phyloP scores from a whole-genome alignment of 2,797 vertebrate species.

The Pangasius mekongensis region DNA sequence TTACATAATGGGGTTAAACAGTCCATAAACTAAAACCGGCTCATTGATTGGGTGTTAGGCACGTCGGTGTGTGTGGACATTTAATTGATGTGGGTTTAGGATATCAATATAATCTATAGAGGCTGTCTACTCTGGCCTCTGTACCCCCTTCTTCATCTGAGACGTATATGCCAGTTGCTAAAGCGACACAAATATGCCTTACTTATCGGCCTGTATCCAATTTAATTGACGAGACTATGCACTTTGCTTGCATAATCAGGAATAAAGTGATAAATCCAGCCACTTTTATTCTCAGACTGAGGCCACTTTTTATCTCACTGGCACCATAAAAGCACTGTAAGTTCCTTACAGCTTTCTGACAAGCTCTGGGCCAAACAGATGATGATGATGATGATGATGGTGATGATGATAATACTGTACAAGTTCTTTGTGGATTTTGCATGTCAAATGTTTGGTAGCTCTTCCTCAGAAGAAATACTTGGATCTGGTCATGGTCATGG shows the following conservation, averaged over 20 bases:
- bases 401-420: background rate
- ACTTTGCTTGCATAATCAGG: slow-evolving; percentile 40
- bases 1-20: slow-evolving; percentile 15
- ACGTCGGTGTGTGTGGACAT: slow-evolving; percentile 9
- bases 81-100: slow-evolving; percentile 42
- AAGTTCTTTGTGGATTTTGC: background rate
- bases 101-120: slow-evolving; percentile 20
- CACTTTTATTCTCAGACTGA: slow-evolving; percentile 6
- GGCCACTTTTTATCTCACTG: background rate
- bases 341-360: background rate
- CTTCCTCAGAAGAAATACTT: background rate
- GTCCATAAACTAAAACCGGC: background rate
- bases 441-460: background rate
- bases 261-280: slow-evolving; percentile 5
- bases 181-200: slow-evolving; percentile 29
- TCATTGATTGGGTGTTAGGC: slow-evolving; percentile 6
- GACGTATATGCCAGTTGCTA: slow-evolving; percentile 27
- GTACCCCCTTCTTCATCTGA: background rate
- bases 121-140: background rate
- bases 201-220: slow-evolving; percentile 49
- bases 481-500: background rate
- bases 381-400: background rate
- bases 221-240: slow-evolving; percentile 36
- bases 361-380: background rate
- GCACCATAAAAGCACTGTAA: slow-evolving; percentile 1